phyloP scores from a whole-genome alignment of 2,797 vertebrate genomes.

The Cossypha caffra region DNA sequence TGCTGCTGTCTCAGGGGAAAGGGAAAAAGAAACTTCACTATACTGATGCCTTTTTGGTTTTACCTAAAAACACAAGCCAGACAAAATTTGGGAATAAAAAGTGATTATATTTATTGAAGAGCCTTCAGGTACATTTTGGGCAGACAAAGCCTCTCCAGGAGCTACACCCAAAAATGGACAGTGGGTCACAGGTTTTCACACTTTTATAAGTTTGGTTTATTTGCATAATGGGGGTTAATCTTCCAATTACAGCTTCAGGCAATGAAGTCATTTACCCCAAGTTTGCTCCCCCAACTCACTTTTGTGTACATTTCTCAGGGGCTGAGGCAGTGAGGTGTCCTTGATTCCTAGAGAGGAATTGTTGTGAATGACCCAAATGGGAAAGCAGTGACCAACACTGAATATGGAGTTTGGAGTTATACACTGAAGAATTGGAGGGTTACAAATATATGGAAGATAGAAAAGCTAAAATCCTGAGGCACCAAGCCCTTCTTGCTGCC shows the following conservation, averaged over 20 bases:
- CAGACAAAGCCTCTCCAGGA: fast-evolving
- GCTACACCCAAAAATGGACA: not conserved
- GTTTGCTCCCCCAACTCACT: not conserved
- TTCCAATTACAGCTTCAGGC: not conserved
- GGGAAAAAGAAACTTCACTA: fast-evolving
- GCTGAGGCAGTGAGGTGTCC: not conserved
- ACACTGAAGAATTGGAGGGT: fast-evolving
- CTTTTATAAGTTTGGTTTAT: not conserved
- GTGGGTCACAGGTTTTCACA: fast-evolving
- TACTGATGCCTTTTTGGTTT: not conserved
- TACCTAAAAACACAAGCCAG: not conserved
- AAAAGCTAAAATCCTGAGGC: not conserved
- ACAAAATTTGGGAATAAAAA: not conserved
- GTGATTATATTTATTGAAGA: not conserved
- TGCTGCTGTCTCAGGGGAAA: fast-evolving
- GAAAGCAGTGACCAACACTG: not conserved
- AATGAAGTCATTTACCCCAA: not conserved
- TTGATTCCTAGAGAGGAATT: not conserved
- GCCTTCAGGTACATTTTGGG: fast-evolving
- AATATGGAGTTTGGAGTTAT: fast-evolving
- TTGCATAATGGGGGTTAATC: not conserved
- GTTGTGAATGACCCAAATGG: not conserved
- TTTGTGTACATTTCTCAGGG: not conserved
- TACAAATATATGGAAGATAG: fast-evolving
- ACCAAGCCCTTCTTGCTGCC: not conserved